Evolutionary conservation across 2,797 vertebrate genomes (phyloP).

Genomic region (Cossypha heuglini): DNA sequence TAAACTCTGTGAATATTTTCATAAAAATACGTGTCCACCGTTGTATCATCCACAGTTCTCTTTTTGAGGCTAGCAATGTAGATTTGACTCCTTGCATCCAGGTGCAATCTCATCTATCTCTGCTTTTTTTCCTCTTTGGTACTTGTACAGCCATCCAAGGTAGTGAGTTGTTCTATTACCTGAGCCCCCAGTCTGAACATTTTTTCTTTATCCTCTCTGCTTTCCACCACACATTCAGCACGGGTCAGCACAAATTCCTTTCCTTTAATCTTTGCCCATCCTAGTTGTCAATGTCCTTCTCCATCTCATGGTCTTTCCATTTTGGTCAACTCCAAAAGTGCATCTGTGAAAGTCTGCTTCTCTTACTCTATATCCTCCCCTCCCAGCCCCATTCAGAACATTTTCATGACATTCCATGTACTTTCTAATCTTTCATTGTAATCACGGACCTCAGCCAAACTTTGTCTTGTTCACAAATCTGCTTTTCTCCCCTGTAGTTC

Average conservation of each 20-base stretch:
- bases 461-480: background rate
- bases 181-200: background rate
- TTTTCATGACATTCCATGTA: background rate
- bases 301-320: background rate
- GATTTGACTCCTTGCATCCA: background rate
- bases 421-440: background rate
- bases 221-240: rapidly evolving
- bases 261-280: background rate
- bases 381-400: background rate
- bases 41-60: background rate
- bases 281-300: background rate
- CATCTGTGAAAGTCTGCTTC: background rate
- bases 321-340: background rate
- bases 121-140: background rate
- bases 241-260: background rate
- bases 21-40: background rate
- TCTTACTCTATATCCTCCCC: background rate
- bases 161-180: background rate
- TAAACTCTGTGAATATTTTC: background rate
- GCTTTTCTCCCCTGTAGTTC: background rate
- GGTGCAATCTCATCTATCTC: background rate
- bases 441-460: background rate
- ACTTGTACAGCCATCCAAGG: background rate
- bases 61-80: background rate
- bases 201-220: background rate